Conservation (phyloP, 2,113 vertebrate species). For the Rhinolophus sinicus region DNA sequence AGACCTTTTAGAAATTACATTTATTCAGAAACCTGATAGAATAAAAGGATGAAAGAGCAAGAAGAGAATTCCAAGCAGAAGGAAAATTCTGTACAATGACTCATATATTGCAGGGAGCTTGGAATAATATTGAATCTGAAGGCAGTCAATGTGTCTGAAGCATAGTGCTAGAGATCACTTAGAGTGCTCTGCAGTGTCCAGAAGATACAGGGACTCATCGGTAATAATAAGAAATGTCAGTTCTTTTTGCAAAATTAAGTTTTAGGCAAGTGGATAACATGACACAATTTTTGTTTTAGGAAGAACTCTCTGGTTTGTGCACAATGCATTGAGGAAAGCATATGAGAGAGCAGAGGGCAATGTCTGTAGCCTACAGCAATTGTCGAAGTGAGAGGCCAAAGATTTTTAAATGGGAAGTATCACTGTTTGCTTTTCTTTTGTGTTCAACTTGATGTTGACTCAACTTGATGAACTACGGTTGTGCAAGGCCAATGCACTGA, state of each 20-base stretch:
- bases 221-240: neutral
- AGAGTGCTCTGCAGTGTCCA: neutral
- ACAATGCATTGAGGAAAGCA: neutral
- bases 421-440: neutral
- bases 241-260: neutral
- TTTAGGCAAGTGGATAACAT: neutral
- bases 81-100: neutral
- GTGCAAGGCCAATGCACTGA: neutral
- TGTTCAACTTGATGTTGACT: neutral
- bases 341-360: neutral
- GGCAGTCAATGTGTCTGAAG: neutral
- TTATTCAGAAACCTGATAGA: neutral
- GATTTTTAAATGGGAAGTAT: neutral
- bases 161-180: neutral
- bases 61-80: neutral
- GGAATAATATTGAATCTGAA: neutral
- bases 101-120: neutral
- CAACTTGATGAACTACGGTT: neutral
- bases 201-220: neutral
- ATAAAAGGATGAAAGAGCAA: neutral
- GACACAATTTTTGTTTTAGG: neutral
- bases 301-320: neutral
- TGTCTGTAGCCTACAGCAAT: neutral
- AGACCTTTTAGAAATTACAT: neutral
- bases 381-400: neutral